These are phyloP conservation scores for Antechinus stuartii DNA, from an alignment of 2,113 vertebrate species.

Conservation along the genomic window DNA sequence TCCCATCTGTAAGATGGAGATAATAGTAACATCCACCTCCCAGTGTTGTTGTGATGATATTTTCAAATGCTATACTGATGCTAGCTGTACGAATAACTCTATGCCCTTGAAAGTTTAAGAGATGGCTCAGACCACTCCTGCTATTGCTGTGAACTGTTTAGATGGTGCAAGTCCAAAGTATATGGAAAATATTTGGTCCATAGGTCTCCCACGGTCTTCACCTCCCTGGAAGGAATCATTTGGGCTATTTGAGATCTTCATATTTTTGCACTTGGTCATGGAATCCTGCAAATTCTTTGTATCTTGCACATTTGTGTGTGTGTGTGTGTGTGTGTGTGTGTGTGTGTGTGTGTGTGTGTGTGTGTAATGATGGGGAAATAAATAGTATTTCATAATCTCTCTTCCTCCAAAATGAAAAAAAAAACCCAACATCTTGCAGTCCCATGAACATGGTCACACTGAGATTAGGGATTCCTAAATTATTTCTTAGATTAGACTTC, in stretches of 20 bases:
- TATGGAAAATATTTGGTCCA: not conserved
- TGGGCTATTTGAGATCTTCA: not conserved
- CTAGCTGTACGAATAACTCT: not conserved
- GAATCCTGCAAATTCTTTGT: not conserved
- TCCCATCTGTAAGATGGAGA: not conserved
- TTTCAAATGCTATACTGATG: not conserved
- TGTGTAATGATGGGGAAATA: too few relatives aligned
- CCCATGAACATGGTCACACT: not conserved
- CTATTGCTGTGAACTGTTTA: not conserved
- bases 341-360: too few relatives aligned
- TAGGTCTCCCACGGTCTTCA: not conserved
- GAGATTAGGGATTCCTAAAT: not conserved
- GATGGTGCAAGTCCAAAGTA: not conserved
- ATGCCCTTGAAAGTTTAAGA: not conserved
- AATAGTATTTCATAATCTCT: too few relatives aligned
- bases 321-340: too few relatives aligned
- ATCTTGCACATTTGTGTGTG: not conserved
- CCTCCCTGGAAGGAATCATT: not conserved
- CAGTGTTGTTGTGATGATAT: not conserved
- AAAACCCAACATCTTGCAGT: not conserved
- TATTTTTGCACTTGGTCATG: not conserved
- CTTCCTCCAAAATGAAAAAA: too few relatives aligned
- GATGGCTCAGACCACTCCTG: not conserved
- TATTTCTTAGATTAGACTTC: not conserved
- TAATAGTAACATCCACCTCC: not conserved